Base-by-base conservation (phyloP, 1,140 invertebrate species). In the Trichomalopsis sarcophagae region DNA sequence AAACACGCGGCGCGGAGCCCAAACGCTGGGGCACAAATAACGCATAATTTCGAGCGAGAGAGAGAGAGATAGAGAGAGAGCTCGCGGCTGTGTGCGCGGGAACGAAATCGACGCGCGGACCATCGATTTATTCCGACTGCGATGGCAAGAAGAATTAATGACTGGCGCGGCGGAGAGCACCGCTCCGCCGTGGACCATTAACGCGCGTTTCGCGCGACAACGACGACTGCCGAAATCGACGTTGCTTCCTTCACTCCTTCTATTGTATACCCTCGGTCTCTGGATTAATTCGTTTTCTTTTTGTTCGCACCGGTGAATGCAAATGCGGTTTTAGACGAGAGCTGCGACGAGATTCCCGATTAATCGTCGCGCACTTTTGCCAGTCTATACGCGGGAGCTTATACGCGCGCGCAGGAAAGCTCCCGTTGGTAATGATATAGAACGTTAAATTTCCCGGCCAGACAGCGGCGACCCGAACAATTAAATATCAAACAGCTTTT, bases 1-100 rank as follows among this genome's bases (percentile, higher is more conserved):
- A 87, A 90, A 89, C 89, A 88, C 86, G 83, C 88, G 88, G 23
- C 68, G 23, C 2, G 9, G 50, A 55, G 50, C 17, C 17, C 1
- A 21, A 55, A 55, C 5, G 55, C 55, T n/a, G 17, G 5, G 0
- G 55, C 55, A 33, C 84, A 88, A 79, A 77, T 77, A 30, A 81
- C 62, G 71, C 23, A 73, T 82, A 73, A 40, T 75, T 36, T 14
- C 14, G 73, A 30, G 11, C 27, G 10, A 71, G 30, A 55, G 13
- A 17, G 17, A 55, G 50, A 33, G 68, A 50, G 40, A 33, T 2
- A 33, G 68, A 50, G 40, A 33, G 10, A 78, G 0, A 36, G 5
- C 33, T 36, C 3, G 5, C 33, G 33, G 40, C 40, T 44, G 36
- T 9, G 36, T 40, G 9, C 14, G 17, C 3, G 47, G 23, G 21